Conservation (phyloP, 2,113 vertebrate species). For the Ameiurus melas region DNA sequence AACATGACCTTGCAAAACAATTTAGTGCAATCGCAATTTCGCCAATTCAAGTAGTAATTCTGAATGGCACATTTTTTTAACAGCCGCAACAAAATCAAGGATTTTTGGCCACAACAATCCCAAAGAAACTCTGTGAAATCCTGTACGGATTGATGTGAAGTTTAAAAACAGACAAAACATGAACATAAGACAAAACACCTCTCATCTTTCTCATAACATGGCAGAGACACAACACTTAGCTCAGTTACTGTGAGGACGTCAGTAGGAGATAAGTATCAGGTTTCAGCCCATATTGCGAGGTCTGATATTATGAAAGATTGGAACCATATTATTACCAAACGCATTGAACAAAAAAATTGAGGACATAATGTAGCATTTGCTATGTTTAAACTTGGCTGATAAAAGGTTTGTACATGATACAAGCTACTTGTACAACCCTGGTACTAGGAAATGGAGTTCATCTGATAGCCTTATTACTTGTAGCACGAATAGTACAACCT, state of each 20-base stretch:
- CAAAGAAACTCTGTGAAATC: too few relatives aligned
- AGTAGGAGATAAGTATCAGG: neutral
- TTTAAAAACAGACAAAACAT: conserved; percentile 8
- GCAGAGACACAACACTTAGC: neutral
- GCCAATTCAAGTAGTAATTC: too few relatives aligned
- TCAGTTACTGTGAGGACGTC: neutral
- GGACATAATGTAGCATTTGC: neutral
- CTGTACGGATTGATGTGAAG: neutral
- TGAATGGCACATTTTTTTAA: too few relatives aligned
- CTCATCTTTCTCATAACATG: neutral
- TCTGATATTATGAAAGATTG: neutral
- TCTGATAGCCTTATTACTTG: neutral
- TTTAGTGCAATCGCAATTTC: too few relatives aligned
- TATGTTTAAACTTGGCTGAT: neutral
- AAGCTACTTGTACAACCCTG: neutral
- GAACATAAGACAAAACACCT: neutral
- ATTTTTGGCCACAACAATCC: too few relatives aligned
- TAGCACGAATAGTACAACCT: neutral
- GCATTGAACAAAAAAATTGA: neutral
- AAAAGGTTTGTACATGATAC: neutral
- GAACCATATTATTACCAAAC: neutral
- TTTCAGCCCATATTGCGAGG: neutral
- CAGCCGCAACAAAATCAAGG: too few relatives aligned
- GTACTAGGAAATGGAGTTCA: neutral
- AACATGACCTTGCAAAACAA: too few relatives aligned